Conservation (phyloP, 2,888 invertebrate species). For the Pomacea canaliculata region DNA sequence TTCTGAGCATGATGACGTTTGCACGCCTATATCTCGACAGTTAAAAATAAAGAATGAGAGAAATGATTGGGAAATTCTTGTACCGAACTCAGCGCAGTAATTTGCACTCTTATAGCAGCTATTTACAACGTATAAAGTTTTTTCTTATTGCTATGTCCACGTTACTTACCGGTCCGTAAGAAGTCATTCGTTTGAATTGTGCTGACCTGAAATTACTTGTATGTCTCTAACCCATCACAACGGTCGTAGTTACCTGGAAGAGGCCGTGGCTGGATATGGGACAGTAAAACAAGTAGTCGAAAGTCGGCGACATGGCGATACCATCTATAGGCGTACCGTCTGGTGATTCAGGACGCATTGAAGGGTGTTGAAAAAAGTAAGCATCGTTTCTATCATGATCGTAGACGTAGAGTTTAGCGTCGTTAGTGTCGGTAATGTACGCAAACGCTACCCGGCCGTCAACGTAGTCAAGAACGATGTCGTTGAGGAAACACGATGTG, state of each 20-base stretch:
- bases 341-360: slow-evolving; percentile 39
- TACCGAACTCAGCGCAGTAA: no score
- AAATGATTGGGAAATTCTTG: no score
- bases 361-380: slow-evolving; percentile 42
- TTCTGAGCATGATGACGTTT: no score
- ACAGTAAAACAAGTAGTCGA: slow-evolving; percentile 51
- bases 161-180: no score
- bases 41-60: no score
- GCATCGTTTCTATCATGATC: slow-evolving; percentile 41
- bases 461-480: slow-evolving; percentile 54
- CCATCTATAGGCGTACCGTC: slow-evolving; percentile 48
- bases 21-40: no score
- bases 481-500: slow-evolving; percentile 49
- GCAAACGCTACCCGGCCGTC: slow-evolving; percentile 46
- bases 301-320: slow-evolving; percentile 55
- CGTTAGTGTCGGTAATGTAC: slow-evolving; percentile 51
- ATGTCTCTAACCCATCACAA: no score
- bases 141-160: no score
- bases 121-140: no score
- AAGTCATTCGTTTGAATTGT: no score
- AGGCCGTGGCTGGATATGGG: slow-evolving; percentile 45
- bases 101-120: no score
- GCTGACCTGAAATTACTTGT: no score
- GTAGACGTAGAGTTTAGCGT: slow-evolving; percentile 48
- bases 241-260: slow-evolving; percentile 30